Conservation (phyloP, 2,888 invertebrate genomes). For the Sclerodermus sp. region DNA sequence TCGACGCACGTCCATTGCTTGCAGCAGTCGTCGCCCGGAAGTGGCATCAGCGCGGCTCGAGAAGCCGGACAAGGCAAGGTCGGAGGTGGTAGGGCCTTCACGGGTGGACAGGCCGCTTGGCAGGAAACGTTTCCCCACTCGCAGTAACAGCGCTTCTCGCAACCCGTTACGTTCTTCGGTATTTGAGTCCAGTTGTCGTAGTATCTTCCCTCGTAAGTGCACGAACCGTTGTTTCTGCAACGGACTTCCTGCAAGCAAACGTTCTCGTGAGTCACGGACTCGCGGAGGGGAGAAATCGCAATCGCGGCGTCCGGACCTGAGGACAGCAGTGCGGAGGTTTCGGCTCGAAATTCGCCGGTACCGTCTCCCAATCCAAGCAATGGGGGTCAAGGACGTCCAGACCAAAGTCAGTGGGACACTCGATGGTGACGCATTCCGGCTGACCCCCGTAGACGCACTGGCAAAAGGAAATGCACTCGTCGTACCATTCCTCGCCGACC, state of each 20-base stretch:
- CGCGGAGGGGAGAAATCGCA: too few relatives aligned
- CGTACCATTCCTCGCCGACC: slow-evolving; percentile 63
- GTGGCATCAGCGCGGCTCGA: slow-evolving; percentile 67
- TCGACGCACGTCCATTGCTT: slow-evolving; percentile 69
- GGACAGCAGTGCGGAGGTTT: slow-evolving; percentile 81
- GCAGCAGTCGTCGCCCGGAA: slow-evolving; percentile 81
- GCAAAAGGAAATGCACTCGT: slow-evolving; percentile 79
- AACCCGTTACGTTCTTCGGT: slow-evolving; percentile 78
- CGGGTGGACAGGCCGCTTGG: slow-evolving; percentile 77
- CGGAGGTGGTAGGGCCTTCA: slow-evolving; percentile 75
- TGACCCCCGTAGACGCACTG: slow-evolving; percentile 70
- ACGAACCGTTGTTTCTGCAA: slow-evolving; percentile 82
- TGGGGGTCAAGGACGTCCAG: slow-evolving; percentile 82
- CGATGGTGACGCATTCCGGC: slow-evolving; percentile 74
- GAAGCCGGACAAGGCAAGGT: slow-evolving; percentile 72
- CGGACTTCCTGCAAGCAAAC: slow-evolving; percentile 63
- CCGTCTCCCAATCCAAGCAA: slow-evolving; percentile 85
- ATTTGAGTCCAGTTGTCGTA: slow-evolving; percentile 78
- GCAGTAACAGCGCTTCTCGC: slow-evolving; percentile 84
- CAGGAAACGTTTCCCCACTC: slow-evolving; percentile 87
- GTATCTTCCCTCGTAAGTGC: slow-evolving; percentile 69
- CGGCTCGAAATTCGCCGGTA: slow-evolving; percentile 71
- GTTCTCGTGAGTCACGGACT: not conserved
- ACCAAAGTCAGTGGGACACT: slow-evolving; percentile 83
- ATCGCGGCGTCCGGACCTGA: slow-evolving; percentile 31